Base-by-base conservation (phyloP, 1,140 invertebrate species). In the Aphidius ervi region DNA sequence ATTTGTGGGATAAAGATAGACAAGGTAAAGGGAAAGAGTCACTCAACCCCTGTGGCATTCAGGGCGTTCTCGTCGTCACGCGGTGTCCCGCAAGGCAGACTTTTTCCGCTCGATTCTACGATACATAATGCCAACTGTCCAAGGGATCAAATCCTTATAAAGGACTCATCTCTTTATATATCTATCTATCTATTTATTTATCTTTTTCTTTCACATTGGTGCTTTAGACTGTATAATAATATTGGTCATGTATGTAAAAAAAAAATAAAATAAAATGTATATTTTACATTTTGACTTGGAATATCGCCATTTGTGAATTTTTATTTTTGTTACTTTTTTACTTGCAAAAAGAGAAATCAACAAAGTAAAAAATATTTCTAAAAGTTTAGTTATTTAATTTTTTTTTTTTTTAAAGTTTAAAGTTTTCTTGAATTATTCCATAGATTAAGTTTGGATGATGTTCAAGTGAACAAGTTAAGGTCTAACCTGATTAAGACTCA, bases 71-170 rank as follows among this genome's bases (percentile, higher is more conserved):
- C 39, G 43, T 7, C 43, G 31, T 54, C 31, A 55, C 49, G 49
- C n/a, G 42, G 10, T 6, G 39, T 40, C 39, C 50, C 45, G 46
- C 9, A 10, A 59, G 70, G 69, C 69, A 67, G 71, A 69, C 58
- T 68, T 72, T 40, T 49, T 2, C 70, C 46, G 45, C 49, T 57
- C 60, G 45, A 64, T 69, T 50, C 48, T 58, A 60, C 67, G 61
- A 65, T 71, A 65, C 59, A 65, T 67, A 72, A 68, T 69, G 64
- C 66, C 16, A 37, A 53, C 47, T 64, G 70, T 71, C 67, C 68
- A 46, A 62, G 63, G 68, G 68, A 72, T 72, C 68, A 72, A 70
- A 71, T 72, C 67, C 67, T 68, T 70, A 70, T 70, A 71, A 71
- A 69, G 62, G 65, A 71, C 55, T 47, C 5, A n/a, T n/a, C 23